These are phyloP conservation scores for Metalampra italica DNA, from an alignment of 2,888 invertebrate genomes.

Conservation along the genomic window DNA sequence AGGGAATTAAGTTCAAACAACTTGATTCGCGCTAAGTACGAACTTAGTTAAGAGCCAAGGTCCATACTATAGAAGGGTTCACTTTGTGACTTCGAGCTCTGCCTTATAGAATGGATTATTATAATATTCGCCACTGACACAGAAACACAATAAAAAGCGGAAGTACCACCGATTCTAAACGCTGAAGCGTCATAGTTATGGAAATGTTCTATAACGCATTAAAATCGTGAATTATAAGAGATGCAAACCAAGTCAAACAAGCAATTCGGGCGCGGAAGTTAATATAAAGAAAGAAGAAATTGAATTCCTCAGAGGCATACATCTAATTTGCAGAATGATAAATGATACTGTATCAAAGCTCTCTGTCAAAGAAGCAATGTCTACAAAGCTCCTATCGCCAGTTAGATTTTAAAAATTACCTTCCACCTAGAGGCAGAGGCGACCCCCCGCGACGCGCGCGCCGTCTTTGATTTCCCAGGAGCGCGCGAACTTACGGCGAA, in stretches of 20 bases:
- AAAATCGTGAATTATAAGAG: too few species aligned
- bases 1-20: slow-evolving; percentile 42
- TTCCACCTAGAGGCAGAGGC: slow-evolving; percentile 14
- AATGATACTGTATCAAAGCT: neutral
- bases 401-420: slow-evolving; percentile 30
- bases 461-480: slow-evolving; percentile 46
- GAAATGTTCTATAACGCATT: too few species aligned
- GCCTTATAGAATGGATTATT: neutral
- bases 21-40: slow-evolving; percentile 37
- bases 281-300: neutral
- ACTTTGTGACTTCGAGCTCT: slow-evolving; percentile 20
- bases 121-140: neutral
- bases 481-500: slow-evolving; percentile 31
- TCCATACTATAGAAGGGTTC: slow-evolving; percentile 35
- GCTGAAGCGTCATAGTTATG: too few species aligned
- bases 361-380: neutral
- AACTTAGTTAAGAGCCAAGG: slow-evolving; percentile 40
- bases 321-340: neutral
- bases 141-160: neutral
- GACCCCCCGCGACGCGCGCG: slow-evolving; percentile 2
- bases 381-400: neutral
- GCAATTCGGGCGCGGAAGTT: too few species aligned
- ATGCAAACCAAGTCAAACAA: too few species aligned
- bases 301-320: neutral
- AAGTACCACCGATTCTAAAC: too few species aligned